phyloP scores from a whole-genome alignment of 2,888 invertebrate genomes.

The Brachycybe producta region DNA sequence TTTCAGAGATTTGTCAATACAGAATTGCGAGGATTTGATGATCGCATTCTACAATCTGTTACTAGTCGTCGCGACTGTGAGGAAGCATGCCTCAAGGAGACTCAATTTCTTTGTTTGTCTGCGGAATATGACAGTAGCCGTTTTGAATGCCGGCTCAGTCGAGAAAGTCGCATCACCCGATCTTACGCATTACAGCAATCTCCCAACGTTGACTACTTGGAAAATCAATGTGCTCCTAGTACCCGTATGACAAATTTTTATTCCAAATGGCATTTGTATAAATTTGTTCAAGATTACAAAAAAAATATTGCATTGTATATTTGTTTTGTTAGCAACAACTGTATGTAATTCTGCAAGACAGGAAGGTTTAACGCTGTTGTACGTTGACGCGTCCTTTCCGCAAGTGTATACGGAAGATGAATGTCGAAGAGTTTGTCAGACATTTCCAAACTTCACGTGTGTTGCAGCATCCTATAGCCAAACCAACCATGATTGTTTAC shows the following conservation, averaged over 20 bases:
- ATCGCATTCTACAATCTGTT: constrained; percentile 4
- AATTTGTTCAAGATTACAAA: neutral
- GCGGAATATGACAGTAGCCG: constrained; percentile 39
- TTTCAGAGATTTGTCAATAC: constrained; percentile 40
- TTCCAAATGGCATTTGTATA: too few relatives aligned
- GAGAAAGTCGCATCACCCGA: constrained; percentile 39
- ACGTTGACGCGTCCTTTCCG: constrained; percentile 33
- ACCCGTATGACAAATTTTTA: constrained; percentile 28
- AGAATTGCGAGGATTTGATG: constrained; percentile 35
- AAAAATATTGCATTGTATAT: too few relatives aligned
- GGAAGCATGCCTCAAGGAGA: constrained; percentile 16
- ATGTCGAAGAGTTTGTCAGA: constrained; percentile 32
- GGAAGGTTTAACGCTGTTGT: constrained; percentile 33
- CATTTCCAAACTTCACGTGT: constrained; percentile 15
- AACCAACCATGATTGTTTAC: constrained; percentile 9
- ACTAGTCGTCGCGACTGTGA: constrained; percentile 13
- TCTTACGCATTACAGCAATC: constrained; percentile 34
- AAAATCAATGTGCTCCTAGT: constrained; percentile 41
- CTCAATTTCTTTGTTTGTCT: constrained; percentile 26
- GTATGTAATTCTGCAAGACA: constrained; percentile 34
- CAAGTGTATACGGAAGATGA: constrained; percentile 32
- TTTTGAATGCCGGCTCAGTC: constrained; percentile 37
- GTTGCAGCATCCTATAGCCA: constrained; percentile 13
- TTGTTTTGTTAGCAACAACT: constrained; percentile 6
- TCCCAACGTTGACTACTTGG: constrained; percentile 39